phyloP scores from a whole-genome alignment of 2,113 vertebrate genomes.

The Gila orcuttii region DNA sequence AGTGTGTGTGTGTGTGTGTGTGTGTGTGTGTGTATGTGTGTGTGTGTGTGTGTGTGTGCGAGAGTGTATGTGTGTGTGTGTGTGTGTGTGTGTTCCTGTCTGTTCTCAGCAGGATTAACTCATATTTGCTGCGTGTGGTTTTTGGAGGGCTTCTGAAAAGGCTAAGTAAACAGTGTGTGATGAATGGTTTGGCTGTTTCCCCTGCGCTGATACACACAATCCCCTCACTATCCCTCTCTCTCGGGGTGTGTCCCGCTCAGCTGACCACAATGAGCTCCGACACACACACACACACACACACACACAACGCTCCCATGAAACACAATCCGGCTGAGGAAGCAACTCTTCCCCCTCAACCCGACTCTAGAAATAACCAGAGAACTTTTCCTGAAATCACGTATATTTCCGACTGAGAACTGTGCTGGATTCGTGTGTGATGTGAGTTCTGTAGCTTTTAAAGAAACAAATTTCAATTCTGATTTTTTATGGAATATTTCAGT shows the following conservation, averaged over 20 bases:
- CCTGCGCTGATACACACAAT: constrained; percentile 26
- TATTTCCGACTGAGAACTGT: not conserved
- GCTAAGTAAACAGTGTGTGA: constrained; percentile 51
- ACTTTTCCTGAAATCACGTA: constrained; percentile 51
- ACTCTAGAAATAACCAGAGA: constrained; percentile 47
- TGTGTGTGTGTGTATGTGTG: no score
- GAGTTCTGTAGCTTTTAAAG: not conserved
- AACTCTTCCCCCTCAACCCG: constrained; percentile 22
- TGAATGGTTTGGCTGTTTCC: constrained; percentile 40
- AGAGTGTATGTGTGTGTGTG: not conserved
- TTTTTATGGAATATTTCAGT: no score
- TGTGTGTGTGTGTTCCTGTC: constrained; percentile 36
- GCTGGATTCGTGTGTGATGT: not conserved
- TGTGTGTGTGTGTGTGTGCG: no score
- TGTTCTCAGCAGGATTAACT: constrained; percentile 28
- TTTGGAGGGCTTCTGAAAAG: constrained; percentile 44
- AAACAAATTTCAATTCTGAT: no score
- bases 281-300: no score
- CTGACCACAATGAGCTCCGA: constrained; percentile 45
- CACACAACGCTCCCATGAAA: constrained; percentile 33
- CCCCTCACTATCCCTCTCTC: constrained; percentile 30
- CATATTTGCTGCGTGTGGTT: constrained; percentile 31
- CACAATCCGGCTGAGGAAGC: constrained; percentile 43
- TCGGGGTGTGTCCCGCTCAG: constrained; percentile 27
- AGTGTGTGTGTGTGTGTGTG: no score